A percentile compares a stretch with the other conserved stretches of the same genome.
Conservation (phyloP, 2,113 vertebrate genomes). For the Gasterosteus nipponicus region DNA sequence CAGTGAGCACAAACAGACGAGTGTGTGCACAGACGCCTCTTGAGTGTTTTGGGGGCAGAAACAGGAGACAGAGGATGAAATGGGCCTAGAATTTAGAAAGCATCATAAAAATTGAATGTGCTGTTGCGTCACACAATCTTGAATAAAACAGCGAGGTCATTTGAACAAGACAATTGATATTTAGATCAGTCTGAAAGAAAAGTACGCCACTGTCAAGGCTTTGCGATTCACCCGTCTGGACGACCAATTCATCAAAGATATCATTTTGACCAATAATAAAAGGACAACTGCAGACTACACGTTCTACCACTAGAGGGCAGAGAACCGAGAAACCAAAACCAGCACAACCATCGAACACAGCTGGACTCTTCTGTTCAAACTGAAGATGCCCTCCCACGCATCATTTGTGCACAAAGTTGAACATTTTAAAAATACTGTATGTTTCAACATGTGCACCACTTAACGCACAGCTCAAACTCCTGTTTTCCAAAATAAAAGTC, state of each 20-base stretch:
- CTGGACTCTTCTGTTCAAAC: not conserved
- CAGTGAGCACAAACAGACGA: conserved; percentile 54
- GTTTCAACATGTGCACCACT: not conserved
- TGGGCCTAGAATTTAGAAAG: conserved; percentile 39
- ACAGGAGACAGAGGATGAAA: conserved; percentile 11
- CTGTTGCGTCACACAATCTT: not conserved
- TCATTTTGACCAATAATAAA: not conserved
- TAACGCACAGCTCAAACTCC: not conserved
- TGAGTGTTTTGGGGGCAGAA: conserved; percentile 33
- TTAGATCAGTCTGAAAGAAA: conserved; percentile 5
- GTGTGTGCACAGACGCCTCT: conserved; percentile 43
- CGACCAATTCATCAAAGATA: not conserved
- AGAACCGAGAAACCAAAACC: not conserved
- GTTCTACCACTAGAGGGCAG: conserved; percentile 23
- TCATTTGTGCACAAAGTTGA: too few species aligned
- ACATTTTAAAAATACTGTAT: too few species aligned
- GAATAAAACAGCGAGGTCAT: conserved; percentile 29
- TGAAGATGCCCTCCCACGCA: not conserved
- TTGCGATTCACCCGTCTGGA: not conserved
- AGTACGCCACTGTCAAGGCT: not conserved
- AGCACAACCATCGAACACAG: not conserved
- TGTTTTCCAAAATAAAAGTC: not conserved
- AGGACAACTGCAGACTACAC: not conserved
- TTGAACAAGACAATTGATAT: not conserved
- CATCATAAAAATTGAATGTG: conserved; percentile 51